Percentiles rank a stretch among this genome's conserved stretches.
Evolutionary conservation across 2,888 invertebrate genomes (phyloP).

Genomic region (Meiosimyza platycephala): DNA sequence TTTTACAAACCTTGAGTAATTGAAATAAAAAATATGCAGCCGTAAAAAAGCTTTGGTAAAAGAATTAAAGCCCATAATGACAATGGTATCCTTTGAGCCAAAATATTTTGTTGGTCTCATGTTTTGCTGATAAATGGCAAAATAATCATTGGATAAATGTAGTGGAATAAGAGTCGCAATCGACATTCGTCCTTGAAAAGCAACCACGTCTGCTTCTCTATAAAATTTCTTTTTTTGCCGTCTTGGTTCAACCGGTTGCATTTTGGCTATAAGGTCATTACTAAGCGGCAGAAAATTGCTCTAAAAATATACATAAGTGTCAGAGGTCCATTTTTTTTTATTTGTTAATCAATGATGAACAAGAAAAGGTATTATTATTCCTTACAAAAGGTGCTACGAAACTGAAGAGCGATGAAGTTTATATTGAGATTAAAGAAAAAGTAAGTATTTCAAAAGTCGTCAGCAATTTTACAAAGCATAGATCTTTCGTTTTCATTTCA

Average conservation of each 20-base stretch:
- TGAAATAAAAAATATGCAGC: slow-evolving; percentile 48
- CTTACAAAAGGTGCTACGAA: too few relatives aligned
- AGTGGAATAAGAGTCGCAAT: not conserved
- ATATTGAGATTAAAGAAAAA: too few relatives aligned
- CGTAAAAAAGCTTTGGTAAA: slow-evolving; percentile 56
- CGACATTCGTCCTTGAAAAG: slow-evolving; percentile 19
- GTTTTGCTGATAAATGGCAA: slow-evolving; percentile 50
- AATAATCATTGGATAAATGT: slow-evolving; percentile 45
- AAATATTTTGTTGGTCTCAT: slow-evolving; percentile 45
- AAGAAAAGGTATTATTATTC: too few relatives aligned
- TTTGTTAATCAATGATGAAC: too few relatives aligned
- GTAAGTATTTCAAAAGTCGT: too few relatives aligned
- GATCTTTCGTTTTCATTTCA: too few relatives aligned
- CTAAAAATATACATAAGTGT: too few relatives aligned
- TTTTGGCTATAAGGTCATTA: slow-evolving; percentile 44
- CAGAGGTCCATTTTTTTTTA: too few relatives aligned
- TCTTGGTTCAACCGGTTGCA: slow-evolving; percentile 59
- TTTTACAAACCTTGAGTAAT: too few relatives aligned
- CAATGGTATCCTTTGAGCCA: slow-evolving; percentile 48
- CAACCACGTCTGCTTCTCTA: not conserved
- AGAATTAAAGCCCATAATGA: slow-evolving; percentile 56
- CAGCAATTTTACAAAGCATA: too few relatives aligned
- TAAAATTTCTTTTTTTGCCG: slow-evolving; percentile 22
- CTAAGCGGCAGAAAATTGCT: too few relatives aligned
- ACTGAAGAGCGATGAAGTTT: too few relatives aligned